Base-by-base conservation (phyloP, 2,113 vertebrate genomes). In the Propithecus coquereli region DNA sequence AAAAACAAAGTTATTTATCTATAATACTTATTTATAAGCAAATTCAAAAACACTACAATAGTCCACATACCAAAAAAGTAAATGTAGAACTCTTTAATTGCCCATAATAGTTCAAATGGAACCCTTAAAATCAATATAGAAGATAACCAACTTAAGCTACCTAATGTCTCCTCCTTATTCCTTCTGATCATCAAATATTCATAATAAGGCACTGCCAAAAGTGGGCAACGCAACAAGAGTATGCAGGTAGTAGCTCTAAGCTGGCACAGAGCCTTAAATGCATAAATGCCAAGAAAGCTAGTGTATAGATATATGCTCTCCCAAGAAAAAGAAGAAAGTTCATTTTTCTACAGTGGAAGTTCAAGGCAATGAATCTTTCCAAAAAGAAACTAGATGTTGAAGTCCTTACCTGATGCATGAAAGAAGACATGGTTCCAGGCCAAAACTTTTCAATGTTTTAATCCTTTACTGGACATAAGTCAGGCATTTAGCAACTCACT, bases 21-120 rank as follows among this genome's bases (percentile, higher is more conserved):
- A 32, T 80, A 76, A 71, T n/a, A 77, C 11, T 74, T 87, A 76
- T 52, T 76, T 68, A 88, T 30, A 90, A 66, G 16, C 32, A 93
- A 83, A 87, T n/a, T 61, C 17, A 96, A 87, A 96, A 92, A 90
- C 10, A 96, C 45, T 14, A 92, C 45, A 80, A 79, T 20, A 90
- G 82, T 93, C 45, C 66, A 90, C 25, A 84, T 9, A 87, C 8
- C 43, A 68, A 66, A 79, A 10, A 96, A 90, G 68, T 71, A 87
- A 85, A 77, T 57, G 1, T 23, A 85, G 45, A 87, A 32, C 20
- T 81, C 50, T 80, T 20, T n/a, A 85, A 74, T 30, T 95, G 47
- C 22, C 61, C 30, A 45, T 50, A 85, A 76, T 45, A 91, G 37
- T 85, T 94, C 23, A 85, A 81, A 95, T 59, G 50, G 66, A 92